phyloP scores from a whole-genome alignment of 2,888 invertebrate species.

The Andrena fulva region DNA sequence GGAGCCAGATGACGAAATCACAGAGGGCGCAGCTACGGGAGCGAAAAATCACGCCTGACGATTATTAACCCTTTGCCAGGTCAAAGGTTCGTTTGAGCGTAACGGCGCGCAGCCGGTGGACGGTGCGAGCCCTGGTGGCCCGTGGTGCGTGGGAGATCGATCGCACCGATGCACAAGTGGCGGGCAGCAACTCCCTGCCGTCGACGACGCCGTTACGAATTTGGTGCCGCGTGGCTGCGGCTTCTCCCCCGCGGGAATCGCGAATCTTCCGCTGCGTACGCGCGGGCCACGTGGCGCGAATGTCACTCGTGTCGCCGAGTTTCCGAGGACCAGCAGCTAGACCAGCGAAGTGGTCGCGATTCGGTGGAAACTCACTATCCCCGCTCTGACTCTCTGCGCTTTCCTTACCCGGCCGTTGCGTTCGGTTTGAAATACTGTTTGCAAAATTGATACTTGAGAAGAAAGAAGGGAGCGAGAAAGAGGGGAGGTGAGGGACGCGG shows the following conservation, averaged over 20 bases:
- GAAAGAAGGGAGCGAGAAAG: not conserved
- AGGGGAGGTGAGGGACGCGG: not conserved
- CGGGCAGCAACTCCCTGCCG: constrained; percentile 41
- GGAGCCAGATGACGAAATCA: not conserved
- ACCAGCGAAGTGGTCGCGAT: too few relatives aligned
- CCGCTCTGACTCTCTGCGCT: too few relatives aligned
- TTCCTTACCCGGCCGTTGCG: too few relatives aligned
- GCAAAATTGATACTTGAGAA: not conserved
- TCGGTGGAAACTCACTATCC: too few relatives aligned
- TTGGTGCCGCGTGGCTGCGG: constrained; percentile 73
- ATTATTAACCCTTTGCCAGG: constrained; percentile 7
- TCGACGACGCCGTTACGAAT: constrained; percentile 71
- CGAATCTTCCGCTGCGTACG: constrained; percentile 38
- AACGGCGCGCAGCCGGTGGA: not conserved
- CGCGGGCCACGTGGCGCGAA: not conserved
- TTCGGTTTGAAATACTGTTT: too few relatives aligned
- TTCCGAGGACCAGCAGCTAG: not conserved
- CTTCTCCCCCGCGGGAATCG: constrained; percentile 17
- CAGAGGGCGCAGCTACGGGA: not conserved
- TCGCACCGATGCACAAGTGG: not conserved
- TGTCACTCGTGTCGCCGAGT: not conserved
- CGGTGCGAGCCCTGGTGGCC: not conserved
- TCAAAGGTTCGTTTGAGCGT: not conserved
- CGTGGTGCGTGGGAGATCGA: constrained; percentile 3
- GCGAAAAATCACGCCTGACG: not conserved